Percentiles rank a stretch among this genome's conserved stretches.
Evolutionary conservation across 2,888 invertebrate genomes (phyloP).

Genomic region (Mycogona germanica): DNA sequence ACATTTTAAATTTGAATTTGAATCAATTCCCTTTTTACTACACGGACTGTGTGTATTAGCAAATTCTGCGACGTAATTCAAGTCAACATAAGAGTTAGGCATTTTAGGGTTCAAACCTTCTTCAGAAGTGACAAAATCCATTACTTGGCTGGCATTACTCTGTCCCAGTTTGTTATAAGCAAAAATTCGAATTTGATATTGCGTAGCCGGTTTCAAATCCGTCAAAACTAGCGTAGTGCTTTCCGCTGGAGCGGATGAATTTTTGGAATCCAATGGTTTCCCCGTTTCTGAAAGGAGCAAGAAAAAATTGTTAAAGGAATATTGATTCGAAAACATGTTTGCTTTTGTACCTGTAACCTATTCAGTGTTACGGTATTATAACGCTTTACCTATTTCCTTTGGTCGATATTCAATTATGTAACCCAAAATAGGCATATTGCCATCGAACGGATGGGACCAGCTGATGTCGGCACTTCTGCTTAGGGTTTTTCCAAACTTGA

Average conservation of each 20-base stretch:
- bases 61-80: too few species aligned
- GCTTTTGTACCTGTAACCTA: background rate
- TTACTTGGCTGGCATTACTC: slow-evolving; percentile 13
- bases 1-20: too few species aligned
- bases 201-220: slow-evolving; percentile 13
- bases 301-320: background rate
- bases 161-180: slow-evolving; percentile 16
- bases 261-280: slow-evolving; percentile 9
- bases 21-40: too few species aligned
- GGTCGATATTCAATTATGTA: slow-evolving; percentile 14
- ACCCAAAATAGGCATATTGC: slow-evolving; percentile 26
- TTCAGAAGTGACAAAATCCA: slow-evolving; percentile 12
- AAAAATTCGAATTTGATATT: slow-evolving; percentile 15
- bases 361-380: background rate
- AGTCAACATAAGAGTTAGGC: too few species aligned
- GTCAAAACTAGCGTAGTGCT: slow-evolving; percentile 1
- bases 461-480: slow-evolving; percentile 25
- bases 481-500: slow-evolving; percentile 5
- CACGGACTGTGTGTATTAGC: background rate
- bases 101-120: too few species aligned
- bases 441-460: slow-evolving; percentile 33
- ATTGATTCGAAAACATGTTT: background rate
- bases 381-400: slow-evolving; percentile 13
- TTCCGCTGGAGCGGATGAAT: slow-evolving; percentile 3
- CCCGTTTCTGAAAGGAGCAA: slow-evolving; percentile 8